Conservation (phyloP, 2,888 invertebrate species). For the Cheilosia impressa region DNA sequence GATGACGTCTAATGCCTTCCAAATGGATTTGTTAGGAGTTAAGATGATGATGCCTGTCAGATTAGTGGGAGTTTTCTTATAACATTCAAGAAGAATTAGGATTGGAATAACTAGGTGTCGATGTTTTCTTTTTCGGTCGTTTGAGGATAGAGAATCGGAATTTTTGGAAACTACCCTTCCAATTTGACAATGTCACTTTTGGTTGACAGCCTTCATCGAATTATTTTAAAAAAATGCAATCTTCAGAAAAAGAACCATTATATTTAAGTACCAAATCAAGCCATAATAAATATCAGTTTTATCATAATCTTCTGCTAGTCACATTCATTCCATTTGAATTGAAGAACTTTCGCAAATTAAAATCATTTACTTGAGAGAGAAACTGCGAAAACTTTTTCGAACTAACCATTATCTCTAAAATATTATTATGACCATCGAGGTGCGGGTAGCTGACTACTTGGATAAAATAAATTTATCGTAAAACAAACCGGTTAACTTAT, state of each 20-base stretch:
- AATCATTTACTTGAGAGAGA: background rate
- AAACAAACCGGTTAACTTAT: too few relatives aligned
- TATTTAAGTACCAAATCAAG: background rate
- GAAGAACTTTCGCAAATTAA: conserved; percentile 2
- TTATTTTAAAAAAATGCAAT: too few relatives aligned
- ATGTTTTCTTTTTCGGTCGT: too few relatives aligned
- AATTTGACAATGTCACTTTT: background rate
- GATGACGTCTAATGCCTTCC: conserved; percentile 26
- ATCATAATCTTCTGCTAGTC: background rate
- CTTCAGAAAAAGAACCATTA: background rate
- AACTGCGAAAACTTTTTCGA: background rate
- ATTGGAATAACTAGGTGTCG: background rate
- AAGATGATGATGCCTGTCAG: conserved; percentile 13
- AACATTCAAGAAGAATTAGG: background rate
- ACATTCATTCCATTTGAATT: conserved; percentile 1
- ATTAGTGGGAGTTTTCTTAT: background rate
- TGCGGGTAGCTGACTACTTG: too few relatives aligned
- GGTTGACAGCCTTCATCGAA: background rate
- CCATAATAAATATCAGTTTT: conserved; percentile 9
- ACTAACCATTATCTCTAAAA: background rate
- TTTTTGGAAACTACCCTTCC: too few relatives aligned
- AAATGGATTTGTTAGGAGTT: conserved; percentile 27
- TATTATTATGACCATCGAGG: background rate
- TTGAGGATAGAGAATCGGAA: too few relatives aligned
- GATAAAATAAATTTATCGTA: too few relatives aligned